Evolutionary conservation across 2,113 vertebrate species (phyloP), one percentile per base, ranked within the genome.

Genomic region (Pseudonaja textilis): DNA sequence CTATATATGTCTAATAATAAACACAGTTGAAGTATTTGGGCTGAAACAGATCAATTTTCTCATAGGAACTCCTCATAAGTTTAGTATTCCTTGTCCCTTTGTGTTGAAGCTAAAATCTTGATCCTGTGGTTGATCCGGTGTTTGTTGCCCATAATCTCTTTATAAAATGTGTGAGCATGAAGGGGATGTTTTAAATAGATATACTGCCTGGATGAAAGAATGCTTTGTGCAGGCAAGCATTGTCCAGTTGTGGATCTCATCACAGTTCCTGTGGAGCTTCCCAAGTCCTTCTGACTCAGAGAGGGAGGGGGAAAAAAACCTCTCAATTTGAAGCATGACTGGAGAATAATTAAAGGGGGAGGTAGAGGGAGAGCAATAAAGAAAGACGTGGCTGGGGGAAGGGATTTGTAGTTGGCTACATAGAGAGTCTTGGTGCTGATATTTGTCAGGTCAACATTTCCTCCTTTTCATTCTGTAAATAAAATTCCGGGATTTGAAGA

Each of bases 401-500:
- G 91, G 93, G 89, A 74, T 87, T 74, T 88, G 54, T 92, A 6
- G 47, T 64, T 81, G 93, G 95, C 94, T 89, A 95, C 93, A 95
- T 87, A 9, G 94, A 95, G 93, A 96, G 93, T 93, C 94, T 95
- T 95, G 96, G 94, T 95, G 57, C 93, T 96, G 96, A 96, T 96
- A 94, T 96, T 96, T 97, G 93, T 93, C 94, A 97, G 92, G 95
- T 93, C 45, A 92, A 94, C 93, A 87, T 97, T 96, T 93, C 94
- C 93, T 94, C 54, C 92, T 91, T 96, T 96, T 96, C 94, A 94
- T 93, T 89, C 96, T 95, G 97, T 94, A 95, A 94, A 96, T 97
- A 97, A 97, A 97, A 97, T 97, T 98, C 59, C 98, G 98, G 98
- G 98, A 97, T 98, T 98, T 96, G 95, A 97, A 96, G 95, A 98